Percentiles rank a stretch among this genome's conserved stretches.
Evolutionary conservation across 2,888 invertebrate species (phyloP).

Genomic region (Stictocephala bisonia): DNA sequence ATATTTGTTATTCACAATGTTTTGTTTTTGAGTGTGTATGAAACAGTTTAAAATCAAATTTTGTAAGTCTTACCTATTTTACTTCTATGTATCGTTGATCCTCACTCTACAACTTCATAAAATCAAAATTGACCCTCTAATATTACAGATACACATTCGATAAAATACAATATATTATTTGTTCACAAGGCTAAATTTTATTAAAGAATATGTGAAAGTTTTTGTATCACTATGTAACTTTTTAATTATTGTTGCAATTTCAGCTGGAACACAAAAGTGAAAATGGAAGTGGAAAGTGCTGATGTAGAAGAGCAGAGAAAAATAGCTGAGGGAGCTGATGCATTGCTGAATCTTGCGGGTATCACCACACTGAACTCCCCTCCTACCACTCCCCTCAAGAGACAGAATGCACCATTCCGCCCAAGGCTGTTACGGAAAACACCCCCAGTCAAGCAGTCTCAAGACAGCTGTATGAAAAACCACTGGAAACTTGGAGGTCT

Average conservation of each 20-base stretch:
- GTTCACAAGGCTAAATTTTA: no score
- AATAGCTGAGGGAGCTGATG: constrained; percentile 83
- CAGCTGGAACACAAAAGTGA: constrained; percentile 36
- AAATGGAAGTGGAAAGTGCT: constrained; percentile 23
- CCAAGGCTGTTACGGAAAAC: constrained; percentile 45
- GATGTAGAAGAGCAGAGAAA: constrained; percentile 72
- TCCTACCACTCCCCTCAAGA: neutral
- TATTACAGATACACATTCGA: no score
- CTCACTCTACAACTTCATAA: no score
- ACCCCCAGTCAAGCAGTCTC: constrained; percentile 25
- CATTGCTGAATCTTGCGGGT: constrained; percentile 80
- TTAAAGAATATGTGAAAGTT: no score
- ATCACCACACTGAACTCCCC: constrained; percentile 63
- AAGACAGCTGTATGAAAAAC: constrained; percentile 3
- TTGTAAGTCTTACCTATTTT: no score
- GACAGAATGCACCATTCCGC: constrained; percentile 30
- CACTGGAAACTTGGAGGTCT: constrained; percentile 40
- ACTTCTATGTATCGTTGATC: no score
- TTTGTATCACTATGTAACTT: no score
- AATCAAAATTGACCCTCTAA: no score
- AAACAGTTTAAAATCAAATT: no score
- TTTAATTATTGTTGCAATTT: neutral
- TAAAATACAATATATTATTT: no score
- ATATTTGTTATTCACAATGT: no score
- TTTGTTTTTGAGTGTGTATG: no score